Conservation (phyloP, 2,888 invertebrate species). For the Spilosoma lubricipeda region DNA sequence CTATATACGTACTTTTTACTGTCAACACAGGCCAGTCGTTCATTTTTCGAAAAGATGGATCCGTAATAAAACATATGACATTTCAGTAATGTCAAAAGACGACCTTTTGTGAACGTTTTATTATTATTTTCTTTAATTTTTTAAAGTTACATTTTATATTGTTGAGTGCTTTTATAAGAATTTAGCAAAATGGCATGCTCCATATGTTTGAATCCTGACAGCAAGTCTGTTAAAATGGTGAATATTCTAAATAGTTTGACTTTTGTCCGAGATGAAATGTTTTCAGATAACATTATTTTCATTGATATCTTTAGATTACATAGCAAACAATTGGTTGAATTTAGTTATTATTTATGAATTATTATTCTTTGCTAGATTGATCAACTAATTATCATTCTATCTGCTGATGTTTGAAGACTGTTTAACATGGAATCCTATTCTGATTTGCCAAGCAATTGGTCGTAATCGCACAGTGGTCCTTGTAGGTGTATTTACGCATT, state of each 20-base stretch:
- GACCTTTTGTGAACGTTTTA: not conserved
- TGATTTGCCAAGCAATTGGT: too few species aligned
- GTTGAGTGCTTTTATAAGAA: constrained; percentile 16
- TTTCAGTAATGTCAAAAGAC: constrained; percentile 3
- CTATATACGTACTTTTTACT: not conserved
- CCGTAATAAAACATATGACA: constrained; percentile 5
- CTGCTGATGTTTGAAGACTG: not conserved
- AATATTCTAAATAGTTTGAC: constrained; percentile 13
- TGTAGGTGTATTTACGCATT: too few species aligned
- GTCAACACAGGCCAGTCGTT: constrained; percentile 3
- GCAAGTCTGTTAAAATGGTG: constrained; percentile 34
- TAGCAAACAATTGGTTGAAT: not conserved
- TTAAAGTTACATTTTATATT: constrained; percentile 15
- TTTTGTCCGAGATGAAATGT: not conserved
- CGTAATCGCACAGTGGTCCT: not conserved
- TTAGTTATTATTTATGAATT: not conserved
- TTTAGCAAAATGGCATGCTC: constrained; percentile 39
- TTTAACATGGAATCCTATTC: not conserved
- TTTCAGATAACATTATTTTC: too few species aligned
- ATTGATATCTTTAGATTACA: not conserved
- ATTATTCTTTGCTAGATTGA: not conserved
- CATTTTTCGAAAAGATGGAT: constrained; percentile 7
- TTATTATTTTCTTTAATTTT: constrained; percentile 20
- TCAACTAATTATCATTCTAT: not conserved
- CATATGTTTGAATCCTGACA: constrained; percentile 30